A percentile compares a stretch with the other conserved stretches of the same genome.
Evolutionary conservation across 2,888 invertebrate species (phyloP).

Genomic region (Andrena dorsata): DNA sequence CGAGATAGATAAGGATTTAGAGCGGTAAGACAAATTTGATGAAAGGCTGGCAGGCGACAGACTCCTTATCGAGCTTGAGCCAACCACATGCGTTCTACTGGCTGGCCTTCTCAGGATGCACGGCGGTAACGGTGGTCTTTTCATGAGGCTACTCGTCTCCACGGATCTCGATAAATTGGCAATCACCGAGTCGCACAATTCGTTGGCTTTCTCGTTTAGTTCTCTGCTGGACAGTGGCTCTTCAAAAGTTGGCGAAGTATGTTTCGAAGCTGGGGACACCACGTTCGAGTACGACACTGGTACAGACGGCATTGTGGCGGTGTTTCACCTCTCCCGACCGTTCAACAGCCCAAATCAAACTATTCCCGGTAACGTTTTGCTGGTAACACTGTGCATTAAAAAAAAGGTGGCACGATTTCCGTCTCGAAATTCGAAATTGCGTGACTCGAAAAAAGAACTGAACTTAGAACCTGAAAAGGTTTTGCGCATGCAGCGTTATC

Average conservation of each 20-base stretch:
- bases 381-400: neutral
- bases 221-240: constrained; percentile 8
- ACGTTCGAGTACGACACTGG: constrained; percentile 39
- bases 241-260: constrained; percentile 11
- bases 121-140: constrained; percentile 68
- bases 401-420: neutral
- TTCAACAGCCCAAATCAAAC: neutral
- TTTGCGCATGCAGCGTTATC: neutral
- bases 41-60: constrained; percentile 68
- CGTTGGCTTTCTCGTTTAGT: neutral
- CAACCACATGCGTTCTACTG: constrained; percentile 35
- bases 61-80: constrained; percentile 47
- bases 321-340: neutral
- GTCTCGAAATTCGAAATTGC: neutral
- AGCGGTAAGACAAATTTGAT: constrained; percentile 57
- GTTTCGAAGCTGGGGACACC: constrained; percentile 16
- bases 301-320: constrained; percentile 62
- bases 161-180: constrained; percentile 6
- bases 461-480: neutral
- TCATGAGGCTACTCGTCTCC: constrained; percentile 20
- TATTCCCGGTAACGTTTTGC: neutral
- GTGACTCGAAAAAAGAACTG: neutral
- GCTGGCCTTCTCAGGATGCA: constrained; percentile 31
- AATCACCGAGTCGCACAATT: constrained; percentile 8
- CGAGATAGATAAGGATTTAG: constrained; percentile 58